These are phyloP conservation scores for Meliscaeva auricollis DNA, from an alignment of 2,888 invertebrate genomes.

Conservation along the genomic window DNA sequence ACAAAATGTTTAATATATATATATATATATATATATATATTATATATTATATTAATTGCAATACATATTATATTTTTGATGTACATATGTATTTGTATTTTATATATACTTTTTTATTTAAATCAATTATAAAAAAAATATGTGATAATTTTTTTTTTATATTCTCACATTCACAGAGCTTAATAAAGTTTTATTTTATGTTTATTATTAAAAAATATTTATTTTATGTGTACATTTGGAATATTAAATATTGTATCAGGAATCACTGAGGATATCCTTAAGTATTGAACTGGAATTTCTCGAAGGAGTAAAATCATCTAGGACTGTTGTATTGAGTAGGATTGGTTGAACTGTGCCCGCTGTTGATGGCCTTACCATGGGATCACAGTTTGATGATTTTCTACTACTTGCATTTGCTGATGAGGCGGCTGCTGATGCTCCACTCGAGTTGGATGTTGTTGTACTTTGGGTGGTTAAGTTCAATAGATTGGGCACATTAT, in stretches of 20 bases:
- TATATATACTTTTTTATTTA: slow-evolving; percentile 22
- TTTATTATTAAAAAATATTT: slow-evolving; percentile 40
- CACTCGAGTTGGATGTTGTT: slow-evolving; percentile 47
- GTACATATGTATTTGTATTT: slow-evolving; percentile 35
- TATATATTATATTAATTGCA: slow-evolving; percentile 56
- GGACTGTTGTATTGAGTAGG: slow-evolving; percentile 80
- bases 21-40: too few species aligned
- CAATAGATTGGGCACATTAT: slow-evolving; percentile 81
- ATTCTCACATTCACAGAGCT: slow-evolving; percentile 59
- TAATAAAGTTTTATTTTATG: slow-evolving; percentile 50
- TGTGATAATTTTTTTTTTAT: slow-evolving; percentile 22
- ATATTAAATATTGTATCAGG: slow-evolving; percentile 79
- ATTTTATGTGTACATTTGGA: slow-evolving; percentile 45
- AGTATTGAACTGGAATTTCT: slow-evolving; percentile 84
- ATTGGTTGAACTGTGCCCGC: slow-evolving; percentile 79
- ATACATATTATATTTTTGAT: slow-evolving; percentile 40
- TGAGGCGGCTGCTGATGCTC: slow-evolving; percentile 35
- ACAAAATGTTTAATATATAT: too few species aligned
- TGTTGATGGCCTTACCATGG: slow-evolving; percentile 56
- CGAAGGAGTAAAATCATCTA: slow-evolving; percentile 82
- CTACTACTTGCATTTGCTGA: slow-evolving; percentile 40
- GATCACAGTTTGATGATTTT: slow-evolving; percentile 66
- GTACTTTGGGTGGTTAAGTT: slow-evolving; percentile 78
- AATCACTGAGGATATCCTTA: slow-evolving; percentile 84
- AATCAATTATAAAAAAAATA: slow-evolving; percentile 70